Evolutionary conservation across 35 echinoderm and acorn worm species (phyloP).

Genomic region (Acanthaster planci): DNA sequence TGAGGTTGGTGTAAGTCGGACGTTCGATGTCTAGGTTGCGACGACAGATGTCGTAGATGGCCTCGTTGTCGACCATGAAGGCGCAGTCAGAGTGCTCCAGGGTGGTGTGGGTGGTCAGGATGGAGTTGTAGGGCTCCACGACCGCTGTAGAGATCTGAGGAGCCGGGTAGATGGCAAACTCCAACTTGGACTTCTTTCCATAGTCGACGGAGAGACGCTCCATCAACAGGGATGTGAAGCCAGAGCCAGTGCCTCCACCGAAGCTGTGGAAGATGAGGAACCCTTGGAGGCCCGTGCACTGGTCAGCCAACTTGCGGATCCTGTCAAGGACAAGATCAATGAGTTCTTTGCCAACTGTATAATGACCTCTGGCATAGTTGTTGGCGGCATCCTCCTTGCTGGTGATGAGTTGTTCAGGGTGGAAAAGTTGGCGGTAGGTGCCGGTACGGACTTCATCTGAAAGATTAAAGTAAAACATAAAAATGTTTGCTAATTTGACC

Average conservation of each 20-base stretch:
- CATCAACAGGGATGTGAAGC: constrained; percentile 51
- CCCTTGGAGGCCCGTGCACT: constrained; percentile 50
- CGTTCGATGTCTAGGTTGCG: constrained; percentile 37
- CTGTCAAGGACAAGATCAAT: constrained; percentile 21
- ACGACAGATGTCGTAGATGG: constrained; percentile 65
- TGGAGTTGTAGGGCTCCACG: constrained; percentile 28
- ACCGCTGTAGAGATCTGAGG: constrained; percentile 44
- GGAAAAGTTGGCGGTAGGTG: not conserved
- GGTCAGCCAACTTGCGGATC: constrained; percentile 32
- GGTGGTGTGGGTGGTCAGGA: constrained; percentile 72
- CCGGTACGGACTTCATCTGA: constrained; percentile 11
- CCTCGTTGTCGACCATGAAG: constrained; percentile 93
- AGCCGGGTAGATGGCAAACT: constrained; percentile 49
- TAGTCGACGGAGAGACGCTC: constrained; percentile 66
- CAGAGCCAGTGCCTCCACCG: constrained; percentile 55
- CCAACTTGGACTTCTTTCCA: constrained; percentile 41
- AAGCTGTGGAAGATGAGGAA: constrained; percentile 52
- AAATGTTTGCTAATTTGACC: too few relatives aligned
- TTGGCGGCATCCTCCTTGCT: constrained; percentile 18
- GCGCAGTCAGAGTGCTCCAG: constrained; percentile 89
- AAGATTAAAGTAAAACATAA: not conserved
- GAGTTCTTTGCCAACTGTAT: not conserved
- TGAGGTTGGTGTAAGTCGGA: constrained; percentile 33
- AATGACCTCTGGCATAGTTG: constrained; percentile 9
- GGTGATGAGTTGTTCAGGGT: not conserved